A percentile compares a stretch with the other conserved stretches of the same genome.
phyloP scores from a whole-genome alignment of 2,113 vertebrate species.

The Syngnathus scovelli region DNA sequence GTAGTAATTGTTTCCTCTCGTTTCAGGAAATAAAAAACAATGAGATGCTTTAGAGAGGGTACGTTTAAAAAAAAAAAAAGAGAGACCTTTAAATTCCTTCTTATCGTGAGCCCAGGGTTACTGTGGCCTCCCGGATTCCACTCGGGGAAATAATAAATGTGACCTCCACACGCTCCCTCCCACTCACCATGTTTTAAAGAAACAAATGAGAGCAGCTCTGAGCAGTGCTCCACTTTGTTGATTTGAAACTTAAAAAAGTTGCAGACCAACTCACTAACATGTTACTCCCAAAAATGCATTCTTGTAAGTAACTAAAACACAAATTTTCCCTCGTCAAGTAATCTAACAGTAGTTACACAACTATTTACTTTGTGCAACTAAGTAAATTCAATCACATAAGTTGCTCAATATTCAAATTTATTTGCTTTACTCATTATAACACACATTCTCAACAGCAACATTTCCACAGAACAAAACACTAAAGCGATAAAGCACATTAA shows the following conservation, averaged over 20 bases:
- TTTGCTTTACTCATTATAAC: background rate
- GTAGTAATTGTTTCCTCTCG: too few relatives aligned
- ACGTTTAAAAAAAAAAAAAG: too few relatives aligned
- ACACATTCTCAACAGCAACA: background rate
- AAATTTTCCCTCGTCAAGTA: too few relatives aligned
- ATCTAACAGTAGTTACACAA: background rate
- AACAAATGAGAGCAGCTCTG: background rate
- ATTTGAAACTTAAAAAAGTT: background rate
- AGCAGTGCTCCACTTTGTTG: background rate
- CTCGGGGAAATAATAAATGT: slow-evolving; percentile 5
- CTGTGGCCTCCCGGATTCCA: slow-evolving; percentile 14
- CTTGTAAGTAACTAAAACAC: too few relatives aligned
- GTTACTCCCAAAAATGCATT: too few relatives aligned
- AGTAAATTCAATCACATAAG: background rate
- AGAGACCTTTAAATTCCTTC: slow-evolving; percentile 12
- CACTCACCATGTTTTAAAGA: slow-evolving; percentile 2
- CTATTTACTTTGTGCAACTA: background rate
- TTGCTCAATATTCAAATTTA: background rate
- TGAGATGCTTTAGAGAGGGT: too few relatives aligned
- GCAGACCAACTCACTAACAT: too few relatives aligned
- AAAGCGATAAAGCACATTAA: slow-evolving; percentile 1
- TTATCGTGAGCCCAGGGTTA: slow-evolving; percentile 23
- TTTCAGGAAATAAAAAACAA: too few relatives aligned
- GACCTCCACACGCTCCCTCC: slow-evolving; percentile 8
- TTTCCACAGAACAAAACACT: background rate